phyloP scores from a whole-genome alignment of 2,113 vertebrate species.

The Ifrita kowaldi region DNA sequence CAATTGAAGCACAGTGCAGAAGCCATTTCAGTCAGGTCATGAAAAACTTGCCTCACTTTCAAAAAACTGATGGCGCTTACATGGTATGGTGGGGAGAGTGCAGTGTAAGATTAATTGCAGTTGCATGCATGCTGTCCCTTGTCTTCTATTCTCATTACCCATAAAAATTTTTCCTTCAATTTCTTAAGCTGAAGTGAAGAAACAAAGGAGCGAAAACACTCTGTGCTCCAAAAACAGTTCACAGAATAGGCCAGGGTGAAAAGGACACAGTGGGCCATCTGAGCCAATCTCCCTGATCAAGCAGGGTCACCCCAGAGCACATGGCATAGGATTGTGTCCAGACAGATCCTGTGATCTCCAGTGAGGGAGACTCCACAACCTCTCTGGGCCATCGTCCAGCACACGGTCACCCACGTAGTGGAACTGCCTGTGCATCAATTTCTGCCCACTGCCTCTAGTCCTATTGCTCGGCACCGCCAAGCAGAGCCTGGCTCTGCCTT shows the following conservation, averaged over 20 bases:
- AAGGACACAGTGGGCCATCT: neutral
- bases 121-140: rapidly evolving
- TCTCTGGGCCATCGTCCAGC: neutral
- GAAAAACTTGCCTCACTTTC: neutral
- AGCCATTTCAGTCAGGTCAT: neutral
- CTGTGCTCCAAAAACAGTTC: rapidly evolving
- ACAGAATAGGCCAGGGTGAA: neutral
- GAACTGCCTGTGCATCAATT: neutral
- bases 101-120: rapidly evolving
- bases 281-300: neutral
- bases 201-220: neutral
- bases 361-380: neutral
- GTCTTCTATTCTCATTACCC: neutral
- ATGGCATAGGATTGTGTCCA: neutral
- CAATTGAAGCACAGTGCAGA: neutral
- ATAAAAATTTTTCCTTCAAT: rapidly evolving
- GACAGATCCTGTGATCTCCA: neutral
- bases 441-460: neutral
- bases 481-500: neutral
- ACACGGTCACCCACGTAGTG: neutral
- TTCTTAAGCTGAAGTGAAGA: neutral
- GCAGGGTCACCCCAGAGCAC: neutral
- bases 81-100: rapidly evolving
- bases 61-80: rapidly evolving
- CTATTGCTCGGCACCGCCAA: rapidly evolving